phyloP scores from a whole-genome alignment of 2,888 invertebrate genomes.

The Ophion ellenae region DNA sequence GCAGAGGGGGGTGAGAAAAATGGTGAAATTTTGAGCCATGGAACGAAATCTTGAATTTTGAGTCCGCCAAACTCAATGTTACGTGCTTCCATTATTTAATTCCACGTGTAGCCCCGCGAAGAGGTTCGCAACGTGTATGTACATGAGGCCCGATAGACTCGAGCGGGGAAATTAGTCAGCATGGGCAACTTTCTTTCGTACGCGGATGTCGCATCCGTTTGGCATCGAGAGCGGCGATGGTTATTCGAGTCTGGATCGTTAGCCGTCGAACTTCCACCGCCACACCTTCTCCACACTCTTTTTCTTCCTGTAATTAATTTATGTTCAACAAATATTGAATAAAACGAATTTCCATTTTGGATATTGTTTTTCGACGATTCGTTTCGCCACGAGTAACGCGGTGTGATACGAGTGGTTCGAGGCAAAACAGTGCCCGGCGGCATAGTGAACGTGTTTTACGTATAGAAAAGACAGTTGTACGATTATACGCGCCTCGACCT shows the following conservation, averaged over 20 bases:
- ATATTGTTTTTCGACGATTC: background rate
- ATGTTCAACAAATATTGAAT: background rate
- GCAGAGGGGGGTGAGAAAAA: too few species aligned
- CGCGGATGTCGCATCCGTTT: slow-evolving; percentile 56
- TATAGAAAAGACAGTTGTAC: slow-evolving; percentile 19
- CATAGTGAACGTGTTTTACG: slow-evolving; percentile 58
- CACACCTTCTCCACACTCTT: background rate
- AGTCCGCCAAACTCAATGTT: too few species aligned
- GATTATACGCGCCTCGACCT: slow-evolving; percentile 39
- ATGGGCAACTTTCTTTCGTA: slow-evolving; percentile 61
- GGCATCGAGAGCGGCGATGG: slow-evolving; percentile 32
- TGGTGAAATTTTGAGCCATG: too few species aligned
- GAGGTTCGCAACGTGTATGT: background rate
- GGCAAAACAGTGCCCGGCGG: slow-evolving; percentile 42
- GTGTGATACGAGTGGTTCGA: background rate
- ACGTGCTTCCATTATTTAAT: too few species aligned
- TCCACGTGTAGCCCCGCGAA: too few species aligned
- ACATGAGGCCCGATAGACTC: slow-evolving; percentile 12
- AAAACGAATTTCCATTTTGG: background rate
- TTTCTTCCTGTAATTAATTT: background rate
- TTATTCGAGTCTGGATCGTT: slow-evolving; percentile 47
- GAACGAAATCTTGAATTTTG: too few species aligned
- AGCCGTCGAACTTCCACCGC: slow-evolving; percentile 30
- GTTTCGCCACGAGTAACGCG: slow-evolving; percentile 13
- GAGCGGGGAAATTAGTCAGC: slow-evolving; percentile 56